Percentiles rank a stretch among this genome's conserved stretches.
These are phyloP conservation scores for Ellobius talpinus DNA, from an alignment of 2,113 vertebrate species.

Conservation along the genomic window DNA sequence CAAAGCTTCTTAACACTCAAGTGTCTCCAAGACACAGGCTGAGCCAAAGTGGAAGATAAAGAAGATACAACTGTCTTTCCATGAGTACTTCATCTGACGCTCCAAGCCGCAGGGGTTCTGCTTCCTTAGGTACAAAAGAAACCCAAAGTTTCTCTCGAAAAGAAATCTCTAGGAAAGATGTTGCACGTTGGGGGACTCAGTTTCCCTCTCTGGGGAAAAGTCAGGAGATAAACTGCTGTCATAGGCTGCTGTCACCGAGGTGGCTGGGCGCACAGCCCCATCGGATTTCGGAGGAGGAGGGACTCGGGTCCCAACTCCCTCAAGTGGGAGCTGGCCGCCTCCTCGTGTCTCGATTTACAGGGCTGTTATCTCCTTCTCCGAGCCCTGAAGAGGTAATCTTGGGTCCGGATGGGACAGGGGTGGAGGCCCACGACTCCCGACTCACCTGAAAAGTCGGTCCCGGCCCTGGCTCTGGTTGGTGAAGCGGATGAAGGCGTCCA, in stretches of 20 bases:
- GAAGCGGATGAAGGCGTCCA: constrained; percentile 91
- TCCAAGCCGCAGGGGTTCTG: not conserved
- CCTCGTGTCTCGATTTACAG: not conserved
- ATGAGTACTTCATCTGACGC: not conserved
- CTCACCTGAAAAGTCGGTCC: constrained; percentile 94
- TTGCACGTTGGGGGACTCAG: not conserved
- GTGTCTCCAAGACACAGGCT: too few species aligned
- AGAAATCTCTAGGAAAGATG: not conserved
- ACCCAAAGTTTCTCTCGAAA: not conserved
- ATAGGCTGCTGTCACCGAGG: accelerated
- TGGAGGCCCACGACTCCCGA: not conserved
- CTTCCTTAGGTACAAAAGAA: not conserved
- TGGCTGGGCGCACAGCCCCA: not conserved
- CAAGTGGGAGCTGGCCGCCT: not conserved
- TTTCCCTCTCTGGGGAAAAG: not conserved
- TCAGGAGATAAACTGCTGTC: not conserved
- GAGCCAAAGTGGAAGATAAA: not conserved
- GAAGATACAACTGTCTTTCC: not conserved
- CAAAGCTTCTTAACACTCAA: not conserved
- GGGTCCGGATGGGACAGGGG: accelerated
- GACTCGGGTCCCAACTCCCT: too few species aligned
- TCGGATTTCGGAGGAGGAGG: not conserved
- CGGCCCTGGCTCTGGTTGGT: constrained; percentile 93
- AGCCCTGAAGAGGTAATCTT: not conserved
- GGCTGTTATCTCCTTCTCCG: too few species aligned